These are phyloP conservation scores for Salticus scenicus DNA, from an alignment of 2,888 invertebrate species.

Conservation along the genomic window DNA sequence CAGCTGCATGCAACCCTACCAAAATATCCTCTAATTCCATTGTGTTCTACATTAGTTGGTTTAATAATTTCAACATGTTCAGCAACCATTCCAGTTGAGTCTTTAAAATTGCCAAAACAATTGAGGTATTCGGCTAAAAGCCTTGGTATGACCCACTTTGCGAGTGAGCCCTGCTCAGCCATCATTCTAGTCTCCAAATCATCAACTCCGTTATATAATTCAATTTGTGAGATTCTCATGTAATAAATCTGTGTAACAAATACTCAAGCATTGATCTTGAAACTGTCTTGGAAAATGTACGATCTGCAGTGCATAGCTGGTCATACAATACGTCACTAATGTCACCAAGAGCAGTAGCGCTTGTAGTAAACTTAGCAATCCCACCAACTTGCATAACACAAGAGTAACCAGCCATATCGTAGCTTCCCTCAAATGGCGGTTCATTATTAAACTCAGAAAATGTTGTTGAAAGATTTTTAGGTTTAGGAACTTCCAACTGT, in stretches of 20 bases:
- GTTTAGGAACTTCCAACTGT: background rate
- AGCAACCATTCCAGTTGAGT: constrained; percentile 4
- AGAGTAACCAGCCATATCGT: background rate
- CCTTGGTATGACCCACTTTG: background rate
- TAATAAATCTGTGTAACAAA: background rate
- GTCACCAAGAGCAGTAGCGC: background rate
- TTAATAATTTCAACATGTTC: background rate
- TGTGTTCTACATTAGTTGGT: background rate
- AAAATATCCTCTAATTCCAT: constrained; percentile 3
- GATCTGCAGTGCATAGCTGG: background rate
- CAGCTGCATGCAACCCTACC: background rate
- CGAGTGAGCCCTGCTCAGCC: background rate
- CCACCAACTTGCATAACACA: constrained; percentile 10
- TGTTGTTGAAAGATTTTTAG: background rate
- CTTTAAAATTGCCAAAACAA: background rate
- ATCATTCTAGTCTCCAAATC: constrained; percentile 9
- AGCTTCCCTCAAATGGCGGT: background rate
- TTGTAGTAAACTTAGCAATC: background rate
- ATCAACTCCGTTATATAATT: background rate
- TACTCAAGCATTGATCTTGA: background rate
- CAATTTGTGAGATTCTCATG: background rate
- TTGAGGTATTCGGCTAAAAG: background rate
- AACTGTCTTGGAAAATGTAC: background rate
- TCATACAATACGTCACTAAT: background rate
- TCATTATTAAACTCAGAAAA: background rate